Evolutionary conservation across 2,113 vertebrate species (phyloP).

Genomic region (Orthochromis malagaraziensis): DNA sequence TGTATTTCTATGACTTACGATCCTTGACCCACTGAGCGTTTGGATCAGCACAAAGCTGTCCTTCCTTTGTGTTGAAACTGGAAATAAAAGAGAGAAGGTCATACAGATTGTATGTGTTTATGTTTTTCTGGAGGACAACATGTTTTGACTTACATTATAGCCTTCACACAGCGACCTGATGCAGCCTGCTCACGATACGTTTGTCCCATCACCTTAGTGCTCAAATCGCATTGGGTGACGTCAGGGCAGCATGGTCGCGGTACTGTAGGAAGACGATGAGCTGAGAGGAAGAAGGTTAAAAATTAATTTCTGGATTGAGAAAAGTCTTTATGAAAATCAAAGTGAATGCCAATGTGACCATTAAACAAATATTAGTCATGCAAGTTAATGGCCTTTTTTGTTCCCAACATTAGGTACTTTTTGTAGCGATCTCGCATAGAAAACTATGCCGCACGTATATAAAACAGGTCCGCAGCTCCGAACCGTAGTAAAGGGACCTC

Average conservation of each 20-base stretch:
- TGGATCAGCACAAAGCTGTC: neutral
- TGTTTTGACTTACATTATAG: neutral
- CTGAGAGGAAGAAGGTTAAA: neutral
- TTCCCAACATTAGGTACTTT: neutral
- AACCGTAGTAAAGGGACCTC: neutral
- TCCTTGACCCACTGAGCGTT: neutral
- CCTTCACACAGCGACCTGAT: neutral
- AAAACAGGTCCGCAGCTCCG: neutral
- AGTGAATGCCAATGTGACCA: neutral
- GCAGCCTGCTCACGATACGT: neutral
- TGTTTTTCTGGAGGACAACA: neutral
- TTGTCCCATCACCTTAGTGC: neutral
- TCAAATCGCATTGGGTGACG: fast-evolving
- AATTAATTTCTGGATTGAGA: neutral
- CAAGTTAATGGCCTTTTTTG: neutral
- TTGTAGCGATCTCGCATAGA: fast-evolving
- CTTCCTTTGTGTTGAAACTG: neutral
- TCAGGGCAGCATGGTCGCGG: neutral
- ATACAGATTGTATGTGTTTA: neutral
- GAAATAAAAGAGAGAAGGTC: neutral
- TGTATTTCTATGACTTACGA: neutral
- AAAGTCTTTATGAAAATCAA: neutral
- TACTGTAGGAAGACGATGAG: neutral
- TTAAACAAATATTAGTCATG: neutral
- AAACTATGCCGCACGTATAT: neutral